Conservation (phyloP, 2,113 vertebrate species). For the Lamprotornis superbus region DNA sequence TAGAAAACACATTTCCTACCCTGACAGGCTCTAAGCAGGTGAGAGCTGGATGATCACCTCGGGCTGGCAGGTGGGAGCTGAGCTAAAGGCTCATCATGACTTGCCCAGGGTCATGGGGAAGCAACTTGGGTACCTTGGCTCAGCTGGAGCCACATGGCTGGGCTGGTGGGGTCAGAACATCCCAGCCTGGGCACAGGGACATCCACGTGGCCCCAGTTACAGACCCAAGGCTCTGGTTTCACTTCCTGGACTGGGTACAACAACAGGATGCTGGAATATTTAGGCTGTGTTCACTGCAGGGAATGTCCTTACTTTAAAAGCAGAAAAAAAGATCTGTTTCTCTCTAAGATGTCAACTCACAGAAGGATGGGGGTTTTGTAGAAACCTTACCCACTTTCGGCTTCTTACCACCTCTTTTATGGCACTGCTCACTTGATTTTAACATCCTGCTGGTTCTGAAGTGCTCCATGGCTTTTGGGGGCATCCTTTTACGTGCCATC, state of each 20-base stretch:
- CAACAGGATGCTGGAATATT: constrained; percentile 25
- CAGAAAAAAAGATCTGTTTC: background rate
- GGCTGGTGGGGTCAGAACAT: background rate
- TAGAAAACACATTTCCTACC: background rate
- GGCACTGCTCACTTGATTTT: background rate
- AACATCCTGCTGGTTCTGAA: background rate
- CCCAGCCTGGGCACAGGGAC: fast-evolving
- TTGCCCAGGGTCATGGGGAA: fast-evolving
- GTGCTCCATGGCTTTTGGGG: background rate
- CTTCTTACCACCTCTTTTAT: background rate
- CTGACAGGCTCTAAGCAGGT: background rate
- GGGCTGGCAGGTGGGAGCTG: background rate
- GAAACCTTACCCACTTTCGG: background rate
- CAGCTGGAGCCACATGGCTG: background rate
- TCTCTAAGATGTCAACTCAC: background rate
- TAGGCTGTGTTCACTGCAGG: background rate
- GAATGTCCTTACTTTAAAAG: constrained; percentile 27
- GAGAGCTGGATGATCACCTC: background rate
- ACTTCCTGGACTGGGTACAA: constrained; percentile 13
- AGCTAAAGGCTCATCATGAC: background rate
- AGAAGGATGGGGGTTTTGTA: background rate
- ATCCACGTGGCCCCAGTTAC: constrained; percentile 39
- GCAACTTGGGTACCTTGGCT: background rate
- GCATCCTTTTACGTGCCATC: background rate
- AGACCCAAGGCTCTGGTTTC: background rate